Conservation (phyloP, 2,113 vertebrate species). For the Rana temporaria region DNA sequence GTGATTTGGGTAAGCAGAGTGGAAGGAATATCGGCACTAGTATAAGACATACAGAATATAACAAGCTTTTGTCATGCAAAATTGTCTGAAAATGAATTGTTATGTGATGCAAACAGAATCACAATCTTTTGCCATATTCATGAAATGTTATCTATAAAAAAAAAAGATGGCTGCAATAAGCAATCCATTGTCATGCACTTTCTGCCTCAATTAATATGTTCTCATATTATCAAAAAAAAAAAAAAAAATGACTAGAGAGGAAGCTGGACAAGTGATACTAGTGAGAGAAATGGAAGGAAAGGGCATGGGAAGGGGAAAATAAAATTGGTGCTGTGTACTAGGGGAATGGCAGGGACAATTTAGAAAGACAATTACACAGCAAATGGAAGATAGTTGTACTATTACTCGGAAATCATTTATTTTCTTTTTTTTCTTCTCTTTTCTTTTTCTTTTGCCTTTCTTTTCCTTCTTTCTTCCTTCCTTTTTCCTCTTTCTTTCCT, state of each 20-base stretch:
- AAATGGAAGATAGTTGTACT: too few species aligned
- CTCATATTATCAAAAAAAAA: slow-evolving; percentile 6
- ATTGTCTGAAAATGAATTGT: slow-evolving; percentile 33
- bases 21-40: not conserved
- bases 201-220: slow-evolving; percentile 29
- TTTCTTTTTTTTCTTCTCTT: too few species aligned
- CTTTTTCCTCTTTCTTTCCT: too few species aligned
- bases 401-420: too few species aligned
- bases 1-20: slow-evolving; percentile 21
- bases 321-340: too few species aligned
- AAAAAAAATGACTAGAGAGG: slow-evolving; percentile 12
- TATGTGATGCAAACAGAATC: slow-evolving; percentile 43
- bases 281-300: not conserved
- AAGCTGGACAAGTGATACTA: not conserved
- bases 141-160: slow-evolving; percentile 18
- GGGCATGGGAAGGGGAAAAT: too few species aligned
- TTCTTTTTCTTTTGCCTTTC: too few species aligned
- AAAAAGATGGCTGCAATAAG: slow-evolving; percentile 34
- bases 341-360: too few species aligned
- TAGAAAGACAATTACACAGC: too few species aligned
- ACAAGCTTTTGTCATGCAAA: slow-evolving; percentile 32
- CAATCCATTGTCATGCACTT: slow-evolving; percentile 28
- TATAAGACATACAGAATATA: slow-evolving; percentile 20
- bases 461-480: too few species aligned
- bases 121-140: slow-evolving; percentile 44